Evolutionary conservation across 2,888 invertebrate genomes (phyloP).

Genomic region (Drosophila falleni): DNA sequence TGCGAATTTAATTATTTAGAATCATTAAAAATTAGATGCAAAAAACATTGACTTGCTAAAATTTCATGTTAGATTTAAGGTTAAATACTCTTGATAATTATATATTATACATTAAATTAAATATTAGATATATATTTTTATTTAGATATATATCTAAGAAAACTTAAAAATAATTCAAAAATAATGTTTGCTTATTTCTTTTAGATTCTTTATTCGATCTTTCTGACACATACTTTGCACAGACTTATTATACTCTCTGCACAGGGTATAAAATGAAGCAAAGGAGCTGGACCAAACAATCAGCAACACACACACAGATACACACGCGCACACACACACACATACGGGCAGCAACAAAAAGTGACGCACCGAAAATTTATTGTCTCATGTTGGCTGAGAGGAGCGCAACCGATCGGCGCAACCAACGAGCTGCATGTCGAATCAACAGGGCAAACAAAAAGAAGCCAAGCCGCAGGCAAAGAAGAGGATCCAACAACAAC

Average conservation of each 20-base stretch:
- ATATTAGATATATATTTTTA: too few relatives aligned
- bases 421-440: slow-evolving; percentile 60
- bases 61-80: too few relatives aligned
- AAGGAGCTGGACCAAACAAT: slow-evolving; percentile 26
- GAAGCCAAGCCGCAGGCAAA: slow-evolving; percentile 42
- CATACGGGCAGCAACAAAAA: slow-evolving; percentile 46
- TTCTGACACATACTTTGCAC: not conserved
- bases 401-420: slow-evolving; percentile 18
- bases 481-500: slow-evolving; percentile 3
- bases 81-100: too few relatives aligned
- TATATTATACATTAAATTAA: too few relatives aligned
- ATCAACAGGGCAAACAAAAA: slow-evolving; percentile 59
- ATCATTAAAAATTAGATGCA: too few relatives aligned
- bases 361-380: slow-evolving; percentile 79
- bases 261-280: slow-evolving; percentile 5
- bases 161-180: too few relatives aligned
- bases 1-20: too few relatives aligned
- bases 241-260: not conserved
- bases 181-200: too few relatives aligned
- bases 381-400: slow-evolving; percentile 60
- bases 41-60: too few relatives aligned
- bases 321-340: slow-evolving; percentile 1
- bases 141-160: too few relatives aligned
- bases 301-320: slow-evolving; percentile 17
- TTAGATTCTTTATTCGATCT: too few relatives aligned